Conservation (phyloP, 2,888 invertebrate species). For the Notocelia uddmanniana region DNA sequence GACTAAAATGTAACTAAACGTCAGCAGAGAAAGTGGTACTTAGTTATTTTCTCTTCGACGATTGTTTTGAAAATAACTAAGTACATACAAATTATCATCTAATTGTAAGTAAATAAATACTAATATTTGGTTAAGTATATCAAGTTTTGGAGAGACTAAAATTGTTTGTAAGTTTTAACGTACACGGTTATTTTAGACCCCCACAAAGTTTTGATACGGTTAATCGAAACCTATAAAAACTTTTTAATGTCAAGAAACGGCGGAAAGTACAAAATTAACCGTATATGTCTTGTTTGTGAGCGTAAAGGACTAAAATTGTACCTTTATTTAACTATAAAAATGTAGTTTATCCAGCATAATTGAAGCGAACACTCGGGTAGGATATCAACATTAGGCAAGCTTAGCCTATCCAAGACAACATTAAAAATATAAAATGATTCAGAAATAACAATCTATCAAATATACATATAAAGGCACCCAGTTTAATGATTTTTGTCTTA, state of each 20-base stretch:
- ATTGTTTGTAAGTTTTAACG: not conserved
- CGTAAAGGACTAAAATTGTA: not conserved
- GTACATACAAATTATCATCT: not conserved
- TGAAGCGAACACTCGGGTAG: not conserved
- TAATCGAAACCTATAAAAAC: not conserved
- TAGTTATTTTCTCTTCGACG: not conserved
- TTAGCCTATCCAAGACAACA: not conserved
- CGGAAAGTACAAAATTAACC: not conserved
- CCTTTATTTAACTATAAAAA: not conserved
- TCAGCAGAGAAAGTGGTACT: not conserved
- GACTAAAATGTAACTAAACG: too few relatives aligned
- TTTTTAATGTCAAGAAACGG: not conserved
- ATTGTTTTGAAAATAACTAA: conserved; percentile 1
- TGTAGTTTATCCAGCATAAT: conserved; percentile 5
- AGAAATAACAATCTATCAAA: conserved; percentile 11
- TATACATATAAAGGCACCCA: conserved; percentile 18
- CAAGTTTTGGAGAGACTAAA: not conserved
- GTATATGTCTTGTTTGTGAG: not conserved
- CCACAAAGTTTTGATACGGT: not conserved
- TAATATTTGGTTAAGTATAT: not conserved
- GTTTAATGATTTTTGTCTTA: not conserved
- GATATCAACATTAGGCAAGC: not conserved
- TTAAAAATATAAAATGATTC: not conserved
- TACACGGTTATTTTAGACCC: not conserved
- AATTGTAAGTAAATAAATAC: not conserved